Base-by-base conservation (phyloP, 2,888 invertebrate genomes). In the Lingula anatina region DNA sequence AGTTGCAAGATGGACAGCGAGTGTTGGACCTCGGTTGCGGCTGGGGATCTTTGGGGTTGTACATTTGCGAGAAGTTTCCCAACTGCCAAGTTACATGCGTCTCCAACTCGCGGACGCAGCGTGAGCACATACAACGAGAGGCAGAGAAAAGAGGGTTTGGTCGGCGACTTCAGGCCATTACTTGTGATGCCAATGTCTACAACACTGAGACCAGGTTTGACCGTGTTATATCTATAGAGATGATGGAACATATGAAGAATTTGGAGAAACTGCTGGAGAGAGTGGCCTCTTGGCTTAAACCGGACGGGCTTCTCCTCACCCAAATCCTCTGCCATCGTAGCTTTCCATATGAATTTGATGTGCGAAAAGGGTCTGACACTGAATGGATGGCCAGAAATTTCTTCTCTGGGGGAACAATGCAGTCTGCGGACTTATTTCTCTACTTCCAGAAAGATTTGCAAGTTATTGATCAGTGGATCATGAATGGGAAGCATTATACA, bases 231-330 rank as follows among this genome's bases (percentile, higher is more conserved):
- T 68, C 68, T 21, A 65, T 69, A 26, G 70, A 70, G 47, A 70
- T 70, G 70, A 68, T 70, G 60, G 68, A 70, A 67, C 70, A 70
- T 50, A 70, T 69, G 70, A 68, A 67, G 60, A 69, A 69, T 51
- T 68, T 68, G 42, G 60, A 65, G 21, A 47, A 55, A 2, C 54
- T 69, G 38, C 60, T 69, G 52, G 64, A 66, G 47, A 50, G 64
- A 38, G 67, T 68, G 9, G 58, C 65, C 1, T 62, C 65, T 1
- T 70, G 68, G 68, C 49, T 70, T 41, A 67, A 66, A 47, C 70
- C 70, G 0, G 54, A 59, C 4, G 70, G 70, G 0, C 50, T 61
- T 28, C 54, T 70, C 24, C 68, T 70, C 47, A 60, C 67, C 5
- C 70, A 70, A 50, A 60, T 68, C 7, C 51, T 70, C 15, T 69